Percentiles rank a stretch among this genome's conserved stretches.
phyloP scores from a whole-genome alignment of 2,113 vertebrate genomes.

The Phaetusa simplex region DNA sequence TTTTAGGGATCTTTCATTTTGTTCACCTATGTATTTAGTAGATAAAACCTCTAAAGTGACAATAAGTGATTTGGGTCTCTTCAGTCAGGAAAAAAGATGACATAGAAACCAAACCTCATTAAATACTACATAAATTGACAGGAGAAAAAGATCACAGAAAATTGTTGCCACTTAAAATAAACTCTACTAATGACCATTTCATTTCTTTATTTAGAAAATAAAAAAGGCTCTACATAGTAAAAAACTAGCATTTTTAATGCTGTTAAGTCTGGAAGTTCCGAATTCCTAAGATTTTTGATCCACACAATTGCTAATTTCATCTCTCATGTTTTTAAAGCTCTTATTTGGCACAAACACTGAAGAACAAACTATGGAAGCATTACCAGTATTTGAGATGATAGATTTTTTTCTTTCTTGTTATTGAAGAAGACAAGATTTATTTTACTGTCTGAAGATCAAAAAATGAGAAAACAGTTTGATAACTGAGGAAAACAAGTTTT shows the following conservation, averaged over 20 bases:
- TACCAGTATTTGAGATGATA: background rate
- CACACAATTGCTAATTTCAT: background rate
- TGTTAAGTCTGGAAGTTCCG: background rate
- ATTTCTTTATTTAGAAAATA: background rate
- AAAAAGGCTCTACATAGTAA: background rate
- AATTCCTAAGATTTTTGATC: background rate
- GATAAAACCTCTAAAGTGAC: background rate
- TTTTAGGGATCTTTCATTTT: background rate
- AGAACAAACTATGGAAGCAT: background rate
- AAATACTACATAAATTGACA: background rate
- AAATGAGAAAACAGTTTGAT: conserved; percentile 30
- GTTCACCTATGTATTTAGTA: background rate
- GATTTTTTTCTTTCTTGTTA: background rate
- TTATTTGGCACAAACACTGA: background rate
- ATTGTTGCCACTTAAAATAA: background rate
- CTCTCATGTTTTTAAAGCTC: background rate
- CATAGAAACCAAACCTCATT: background rate
- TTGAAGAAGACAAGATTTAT: conserved; percentile 3
- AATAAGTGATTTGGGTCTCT: background rate
- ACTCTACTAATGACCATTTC: background rate
- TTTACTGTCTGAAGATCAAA: conserved; percentile 39
- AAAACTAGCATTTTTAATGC: background rate
- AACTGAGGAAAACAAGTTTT: conserved; percentile 34
- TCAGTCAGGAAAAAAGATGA: background rate
- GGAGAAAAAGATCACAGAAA: background rate